Base-by-base conservation (phyloP, 2,113 vertebrate species). In the Microcebus tavaratra region DNA sequence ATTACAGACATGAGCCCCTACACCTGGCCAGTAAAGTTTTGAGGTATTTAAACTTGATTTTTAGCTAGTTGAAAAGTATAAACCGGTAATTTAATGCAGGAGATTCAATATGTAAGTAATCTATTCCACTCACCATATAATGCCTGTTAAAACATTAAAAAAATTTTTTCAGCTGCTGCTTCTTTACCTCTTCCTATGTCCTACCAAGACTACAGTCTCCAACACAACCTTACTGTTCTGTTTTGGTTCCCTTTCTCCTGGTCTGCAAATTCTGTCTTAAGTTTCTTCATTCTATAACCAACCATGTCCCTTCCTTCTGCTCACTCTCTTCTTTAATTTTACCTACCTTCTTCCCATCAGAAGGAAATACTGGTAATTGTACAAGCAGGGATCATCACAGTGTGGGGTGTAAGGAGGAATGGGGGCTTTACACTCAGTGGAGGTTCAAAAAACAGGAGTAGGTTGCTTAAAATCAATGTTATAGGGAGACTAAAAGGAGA, bases 401-500 rank as follows among this genome's bases (percentile, higher is more conserved):
- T 0, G 2, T 13, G 20, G 50, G 13, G 13, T 39, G 68, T 13
- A 31, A 57, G 2, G 11, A 27, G 11, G 5, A 29, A 12, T 29
- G 10, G 61, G 18, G 9, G 57, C 65, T 57, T 55, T 73, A 50
- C 9, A 36, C 5, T 73, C 57, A 10, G n/a, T 5, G n/a, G n/a
- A 20, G 7, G 1, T 31, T 75, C 36, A 27, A 63, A 29, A 57
- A 45, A 57, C 15, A 17, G 59, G 53, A 88, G 11, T 6, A 57
- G 59, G 15, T 17, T 31, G 31, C 21, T 78, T 88, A 59, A 76
- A 72, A 59, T 34, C 50, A 73, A 68, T 48, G 18, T 89, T 45
- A 23, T 0, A 15, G 34, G 34, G 34, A 91, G 21, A 50, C 31
- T 39, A 63, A 72, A 85, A 85, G 45, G 79, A 90, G 63, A 83